phyloP scores from a whole-genome alignment of 2,797 vertebrate species.

The Alauda arvensis region DNA sequence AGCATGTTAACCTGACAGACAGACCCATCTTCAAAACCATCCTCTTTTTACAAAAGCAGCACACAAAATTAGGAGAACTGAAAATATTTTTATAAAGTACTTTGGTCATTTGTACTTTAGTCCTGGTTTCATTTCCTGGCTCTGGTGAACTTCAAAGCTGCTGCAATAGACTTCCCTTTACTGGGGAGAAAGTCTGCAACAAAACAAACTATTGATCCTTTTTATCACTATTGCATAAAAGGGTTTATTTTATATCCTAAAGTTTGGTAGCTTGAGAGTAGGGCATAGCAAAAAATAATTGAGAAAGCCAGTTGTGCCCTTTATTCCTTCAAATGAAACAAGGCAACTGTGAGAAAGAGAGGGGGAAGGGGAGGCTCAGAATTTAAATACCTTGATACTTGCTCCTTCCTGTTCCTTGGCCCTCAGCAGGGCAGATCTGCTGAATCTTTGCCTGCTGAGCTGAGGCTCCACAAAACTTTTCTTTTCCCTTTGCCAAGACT shows the following conservation, averaged over 20 bases:
- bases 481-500: background rate
- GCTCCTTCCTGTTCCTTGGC: background rate
- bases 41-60: background rate
- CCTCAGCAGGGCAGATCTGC: background rate
- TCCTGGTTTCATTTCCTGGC: constrained; percentile 34
- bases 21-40: background rate
- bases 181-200: background rate
- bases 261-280: background rate
- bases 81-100: background rate
- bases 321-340: background rate
- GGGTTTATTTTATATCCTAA: background rate
- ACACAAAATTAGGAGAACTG: background rate
- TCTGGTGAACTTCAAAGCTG: background rate
- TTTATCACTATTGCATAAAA: background rate
- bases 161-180: background rate
- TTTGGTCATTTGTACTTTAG: background rate
- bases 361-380: background rate
- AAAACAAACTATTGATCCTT: background rate
- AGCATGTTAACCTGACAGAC: background rate
- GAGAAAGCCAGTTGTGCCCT: background rate
- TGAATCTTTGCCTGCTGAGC: background rate
- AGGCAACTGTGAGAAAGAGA: background rate
- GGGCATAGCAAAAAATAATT: background rate
- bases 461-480: background rate
- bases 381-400: background rate